Conservation (phyloP, 2,797 vertebrate species). For the Xenentodon cancila region DNA sequence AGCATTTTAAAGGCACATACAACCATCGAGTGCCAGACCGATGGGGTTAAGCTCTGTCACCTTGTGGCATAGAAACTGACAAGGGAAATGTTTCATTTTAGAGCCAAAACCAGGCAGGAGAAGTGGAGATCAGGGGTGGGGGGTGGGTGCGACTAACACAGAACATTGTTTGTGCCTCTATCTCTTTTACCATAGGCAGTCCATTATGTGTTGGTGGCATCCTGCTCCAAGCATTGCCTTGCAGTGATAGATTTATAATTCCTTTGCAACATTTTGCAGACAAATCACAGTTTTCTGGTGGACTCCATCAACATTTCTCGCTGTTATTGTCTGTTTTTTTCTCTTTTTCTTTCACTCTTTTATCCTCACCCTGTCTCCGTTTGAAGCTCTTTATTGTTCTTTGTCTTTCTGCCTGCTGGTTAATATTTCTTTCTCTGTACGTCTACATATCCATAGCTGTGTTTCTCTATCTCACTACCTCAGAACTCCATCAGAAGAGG, state of each 20-base stretch:
- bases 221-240: slow-evolving; percentile 38
- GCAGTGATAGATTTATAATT: slow-evolving; percentile 60
- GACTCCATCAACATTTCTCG: slow-evolving; percentile 40
- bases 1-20: slow-evolving; percentile 25
- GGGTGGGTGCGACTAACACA: slow-evolving; percentile 41
- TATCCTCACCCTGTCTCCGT: slow-evolving; percentile 42
- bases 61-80: slow-evolving; percentile 38
- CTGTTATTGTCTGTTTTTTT: slow-evolving; percentile 35
- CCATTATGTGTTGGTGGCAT: slow-evolving; percentile 56
- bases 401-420: slow-evolving; percentile 50
- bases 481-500: slow-evolving; percentile 31
- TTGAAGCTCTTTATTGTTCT: slow-evolving; percentile 44
- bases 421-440: slow-evolving; percentile 60
- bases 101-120: slow-evolving; percentile 14
- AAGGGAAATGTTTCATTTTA: slow-evolving; percentile 36
- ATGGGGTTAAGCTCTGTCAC: slow-evolving; percentile 49
- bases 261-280: slow-evolving; percentile 42
- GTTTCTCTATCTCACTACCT: slow-evolving; percentile 26
- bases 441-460: slow-evolving; percentile 31
- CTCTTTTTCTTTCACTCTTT: slow-evolving; percentile 30
- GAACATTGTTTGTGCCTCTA: slow-evolving; percentile 53
- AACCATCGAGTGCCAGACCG: slow-evolving; percentile 48
- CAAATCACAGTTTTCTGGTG: slow-evolving; percentile 40
- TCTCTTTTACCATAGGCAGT: slow-evolving; percentile 63
- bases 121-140: background rate